A percentile compares a stretch with the other conserved stretches of the same genome.
phyloP scores from a whole-genome alignment of 2,113 vertebrate species.

The Syngnathus scovelli region DNA sequence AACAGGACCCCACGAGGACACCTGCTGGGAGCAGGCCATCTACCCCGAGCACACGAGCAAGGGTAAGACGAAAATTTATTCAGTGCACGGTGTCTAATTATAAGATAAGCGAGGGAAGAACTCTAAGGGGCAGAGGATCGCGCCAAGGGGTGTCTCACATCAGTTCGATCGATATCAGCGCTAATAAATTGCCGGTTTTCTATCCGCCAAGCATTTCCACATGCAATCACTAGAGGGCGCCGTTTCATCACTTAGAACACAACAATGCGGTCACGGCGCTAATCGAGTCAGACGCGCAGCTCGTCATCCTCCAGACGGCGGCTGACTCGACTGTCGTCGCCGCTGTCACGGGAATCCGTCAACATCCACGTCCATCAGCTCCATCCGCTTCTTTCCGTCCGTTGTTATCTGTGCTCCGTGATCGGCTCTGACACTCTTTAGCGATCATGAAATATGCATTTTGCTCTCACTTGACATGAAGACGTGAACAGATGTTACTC shows the following conservation, averaged over 20 bases:
- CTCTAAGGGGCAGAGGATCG: neutral
- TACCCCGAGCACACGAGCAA: constrained; percentile 81
- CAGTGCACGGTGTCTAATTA: neutral
- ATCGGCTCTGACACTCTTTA: constrained; percentile 64
- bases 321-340: constrained; percentile 7
- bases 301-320: constrained; percentile 36
- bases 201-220: neutral
- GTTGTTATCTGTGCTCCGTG: constrained; percentile 41
- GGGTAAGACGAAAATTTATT: constrained; percentile 61
- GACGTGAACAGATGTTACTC: constrained; percentile 69
- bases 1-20: constrained; percentile 88
- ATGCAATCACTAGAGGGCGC: neutral
- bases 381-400: constrained; percentile 52
- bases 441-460: constrained; percentile 67
- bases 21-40: constrained; percentile 97
- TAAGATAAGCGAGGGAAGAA: neutral
- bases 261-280: constrained; percentile 6
- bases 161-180: neutral
- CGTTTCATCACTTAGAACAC: neutral
- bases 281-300: constrained; percentile 20
- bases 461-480: constrained; percentile 39
- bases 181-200: too few relatives aligned
- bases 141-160: neutral
- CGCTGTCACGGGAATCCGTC: constrained; percentile 49
- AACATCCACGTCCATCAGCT: constrained; percentile 47